phyloP scores from a whole-genome alignment of 2,113 vertebrate genomes.

The Leiothrix lutea region DNA sequence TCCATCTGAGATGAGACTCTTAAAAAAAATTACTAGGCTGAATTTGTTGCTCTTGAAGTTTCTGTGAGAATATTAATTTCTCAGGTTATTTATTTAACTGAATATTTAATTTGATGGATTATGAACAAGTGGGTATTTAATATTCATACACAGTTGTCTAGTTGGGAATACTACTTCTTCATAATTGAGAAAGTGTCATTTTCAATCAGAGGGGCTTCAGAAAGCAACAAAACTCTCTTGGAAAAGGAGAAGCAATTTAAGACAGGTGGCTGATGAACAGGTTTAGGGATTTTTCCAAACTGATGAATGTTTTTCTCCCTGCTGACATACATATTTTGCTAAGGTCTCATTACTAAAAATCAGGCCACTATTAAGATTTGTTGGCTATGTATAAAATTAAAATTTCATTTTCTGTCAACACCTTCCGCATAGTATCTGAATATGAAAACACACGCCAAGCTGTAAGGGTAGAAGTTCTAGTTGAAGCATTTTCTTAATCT shows the following conservation, averaged over 20 bases:
- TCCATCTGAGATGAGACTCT: background rate
- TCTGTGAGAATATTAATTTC: constrained; percentile 29
- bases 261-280: constrained; percentile 66
- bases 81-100: constrained; percentile 57
- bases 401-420: constrained; percentile 70
- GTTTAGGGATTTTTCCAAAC: constrained; percentile 67
- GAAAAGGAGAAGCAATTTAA: constrained; percentile 47
- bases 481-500: constrained; percentile 15
- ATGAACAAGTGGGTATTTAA: constrained; percentile 48
- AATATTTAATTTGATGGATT: constrained; percentile 54
- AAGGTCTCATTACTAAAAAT: constrained; percentile 67
- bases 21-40: background rate
- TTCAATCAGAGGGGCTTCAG: constrained; percentile 23
- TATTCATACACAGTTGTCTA: constrained; percentile 60
- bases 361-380: constrained; percentile 61
- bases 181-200: constrained; percentile 28
- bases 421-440: constrained; percentile 56
- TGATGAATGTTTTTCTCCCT: constrained; percentile 52
- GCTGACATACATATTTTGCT: constrained; percentile 58
- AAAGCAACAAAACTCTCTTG: constrained; percentile 46
- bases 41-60: background rate
- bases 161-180: constrained; percentile 39
- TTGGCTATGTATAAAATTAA: constrained; percentile 63
- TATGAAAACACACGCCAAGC: constrained; percentile 55
- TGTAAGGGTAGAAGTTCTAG: constrained; percentile 6